phyloP scores from a whole-genome alignment of 2,797 vertebrate genomes.

The Coregonus suidteri region DNA sequence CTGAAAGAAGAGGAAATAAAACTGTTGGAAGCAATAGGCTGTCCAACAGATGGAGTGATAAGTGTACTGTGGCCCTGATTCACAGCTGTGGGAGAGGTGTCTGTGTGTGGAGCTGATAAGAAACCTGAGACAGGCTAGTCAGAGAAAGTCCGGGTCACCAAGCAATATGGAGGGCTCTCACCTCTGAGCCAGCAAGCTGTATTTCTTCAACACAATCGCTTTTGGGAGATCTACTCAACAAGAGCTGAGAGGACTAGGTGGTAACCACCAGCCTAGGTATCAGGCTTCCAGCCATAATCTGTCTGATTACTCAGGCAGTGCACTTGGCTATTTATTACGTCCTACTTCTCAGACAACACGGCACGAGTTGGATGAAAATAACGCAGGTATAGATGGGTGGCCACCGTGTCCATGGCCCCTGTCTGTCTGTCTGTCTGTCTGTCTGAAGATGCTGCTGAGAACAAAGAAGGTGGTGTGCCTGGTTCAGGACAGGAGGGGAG shows the following conservation, averaged over 20 bases:
- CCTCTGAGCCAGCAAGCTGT: conserved; percentile 25
- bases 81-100: conserved; percentile 3
- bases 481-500: conserved; percentile 30
- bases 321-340: not conserved
- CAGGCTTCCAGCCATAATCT: conserved; percentile 29
- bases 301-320: not conserved
- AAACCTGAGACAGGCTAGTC: conserved; percentile 25
- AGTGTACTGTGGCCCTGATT: conserved; percentile 4
- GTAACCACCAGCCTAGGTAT: conserved; percentile 15
- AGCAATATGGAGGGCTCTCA: conserved; percentile 38
- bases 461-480: not conserved
- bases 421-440: not conserved
- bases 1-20: not conserved
- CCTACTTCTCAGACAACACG: not conserved
- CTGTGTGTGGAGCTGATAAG: conserved; percentile 45
- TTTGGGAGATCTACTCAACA: conserved; percentile 46
- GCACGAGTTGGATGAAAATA: not conserved
- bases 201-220: conserved; percentile 40
- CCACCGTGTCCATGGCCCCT: not conserved
- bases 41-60: conserved; percentile 37
- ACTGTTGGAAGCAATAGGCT: not conserved
- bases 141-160: conserved; percentile 28
- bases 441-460: not conserved
- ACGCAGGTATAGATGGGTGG: not conserved
- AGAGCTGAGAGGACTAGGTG: conserved; percentile 18